Evolutionary conservation across 2,888 invertebrate genomes (phyloP), one percentile per base, ranked within the genome.

Genomic region (Nymphalis c-album): DNA sequence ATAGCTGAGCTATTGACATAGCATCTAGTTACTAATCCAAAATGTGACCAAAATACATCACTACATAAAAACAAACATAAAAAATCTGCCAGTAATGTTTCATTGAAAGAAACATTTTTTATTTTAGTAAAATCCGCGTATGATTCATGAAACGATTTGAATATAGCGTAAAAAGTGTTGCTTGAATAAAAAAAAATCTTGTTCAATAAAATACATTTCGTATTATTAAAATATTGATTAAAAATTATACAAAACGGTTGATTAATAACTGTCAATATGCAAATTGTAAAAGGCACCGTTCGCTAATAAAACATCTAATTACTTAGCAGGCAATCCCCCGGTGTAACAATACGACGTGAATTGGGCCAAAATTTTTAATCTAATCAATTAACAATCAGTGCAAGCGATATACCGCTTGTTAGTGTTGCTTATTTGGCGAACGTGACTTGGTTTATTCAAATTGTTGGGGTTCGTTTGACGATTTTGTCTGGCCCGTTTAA

Each of bases 301-400:
- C 81, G 57, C 57, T 40, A 57, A 57, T 80, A 86, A 87, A 83
- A 83, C 78, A 75, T 73, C 76, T 87, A 90, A 90, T 91, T 87
- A 87, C 83, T 80, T 83, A 76, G 80, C 78, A 64, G 40, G 61
- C 35, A 20, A 70, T 79, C 85, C 80, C 86, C 86, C 83, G 74
- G 73, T 82, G 86, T 83, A 83, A 90, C 90, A 90, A 90, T 90
- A 84, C 85, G 80, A 83, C 78, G 81, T 68, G 86, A 85, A 87
- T 91, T 88, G 85, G 87, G 81, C 78, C 85, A 85, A 90, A 88
- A 83, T 90, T 92, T 91, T 90, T 91, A 93, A 93, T 92, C 88
- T 85, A 91, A 92, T 92, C 92, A 92, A 92, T 92, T 92, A 92
- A 87, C 92, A 93, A 93, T 93, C 93, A 93, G 90, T 87, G 91